Base-by-base conservation (phyloP, 2,113 vertebrate species). In the Trichechus manatus region DNA sequence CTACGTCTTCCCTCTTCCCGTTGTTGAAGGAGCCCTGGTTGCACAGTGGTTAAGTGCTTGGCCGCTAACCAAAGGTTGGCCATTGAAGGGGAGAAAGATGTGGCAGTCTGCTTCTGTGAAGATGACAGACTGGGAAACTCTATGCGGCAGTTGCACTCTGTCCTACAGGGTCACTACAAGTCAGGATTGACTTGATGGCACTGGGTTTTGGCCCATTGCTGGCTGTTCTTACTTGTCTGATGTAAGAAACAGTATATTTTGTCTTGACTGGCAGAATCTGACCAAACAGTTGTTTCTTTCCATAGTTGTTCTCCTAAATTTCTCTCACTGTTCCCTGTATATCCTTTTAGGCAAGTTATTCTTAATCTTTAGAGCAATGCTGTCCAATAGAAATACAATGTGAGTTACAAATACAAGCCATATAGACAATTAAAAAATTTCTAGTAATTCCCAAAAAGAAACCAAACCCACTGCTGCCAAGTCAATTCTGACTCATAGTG, bases 211-310 rank as follows among this genome's bases (percentile, higher is more conserved):
- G 29, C 66, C 23, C 66, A 15, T 68, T 33, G 31, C 42, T 22
- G 27, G 39, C 17, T 75, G 56, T 66, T 53, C 53, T 88, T 78
- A 70, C 5, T 66, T 94, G 64, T 29, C 61, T 68, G 84, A 42
- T 23, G 15, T 31, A 50, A 92, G 53, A 42, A 70, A 36, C 14
- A 23, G 50, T 91, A 23, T 61, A 14, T 78, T 93, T 87, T 90
- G 87, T 80, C 22, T 93, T 92, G 47, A 64, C 33, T 53, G 27
- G 78, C 47, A 85, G 72, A 84, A 87, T 85, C 72, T 81, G n/a
- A 91, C 15, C 39, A 81, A n/a, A 77, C 68, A 61, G 70, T 84
- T 75, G 31, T 79, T 85, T 94, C 56, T 92, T 93, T 84, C 47
- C 42, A 70, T 77, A 78, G 36, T 1, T 81, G 39, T 83, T 53